Conservation (phyloP, 1,140 invertebrate genomes). For the Cotesia chilonis region DNA sequence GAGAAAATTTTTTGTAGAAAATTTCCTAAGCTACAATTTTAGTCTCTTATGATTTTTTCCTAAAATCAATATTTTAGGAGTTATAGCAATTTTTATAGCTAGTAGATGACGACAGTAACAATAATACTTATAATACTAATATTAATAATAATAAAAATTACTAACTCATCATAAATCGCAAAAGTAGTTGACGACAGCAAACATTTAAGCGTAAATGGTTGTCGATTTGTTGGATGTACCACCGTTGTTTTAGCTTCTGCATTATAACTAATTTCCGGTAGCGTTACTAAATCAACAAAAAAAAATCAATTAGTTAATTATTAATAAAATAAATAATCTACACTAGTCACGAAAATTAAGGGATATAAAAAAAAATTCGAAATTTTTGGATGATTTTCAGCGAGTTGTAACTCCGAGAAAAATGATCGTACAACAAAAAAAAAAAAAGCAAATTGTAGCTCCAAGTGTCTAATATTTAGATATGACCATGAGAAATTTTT, state of each 20-base stretch:
- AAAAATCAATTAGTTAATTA: neutral
- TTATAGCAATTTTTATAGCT: neutral
- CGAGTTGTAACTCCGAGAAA: no score
- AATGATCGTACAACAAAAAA: no score
- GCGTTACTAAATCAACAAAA: slow-evolving; percentile 68
- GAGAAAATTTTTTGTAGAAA: no score
- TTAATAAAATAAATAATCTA: slow-evolving; percentile 3
- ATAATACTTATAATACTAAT: neutral
- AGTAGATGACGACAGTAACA: slow-evolving; percentile 8
- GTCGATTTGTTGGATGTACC: slow-evolving; percentile 67
- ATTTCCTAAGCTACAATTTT: no score
- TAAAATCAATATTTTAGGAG: no score
- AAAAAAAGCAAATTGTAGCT: no score
- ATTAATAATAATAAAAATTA: slow-evolving; percentile 40
- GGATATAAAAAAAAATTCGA: no score
- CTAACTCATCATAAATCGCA: slow-evolving; percentile 77
- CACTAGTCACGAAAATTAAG: no score
- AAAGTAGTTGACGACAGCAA: slow-evolving; percentile 77
- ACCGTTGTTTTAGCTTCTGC: slow-evolving; percentile 70
- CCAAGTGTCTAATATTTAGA: no score
- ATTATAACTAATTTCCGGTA: slow-evolving; percentile 75
- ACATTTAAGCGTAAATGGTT: slow-evolving; percentile 67
- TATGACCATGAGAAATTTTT: no score
- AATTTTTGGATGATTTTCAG: no score
- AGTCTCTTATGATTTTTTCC: no score